Evolutionary conservation across 1,140 invertebrate genomes (phyloP), one percentile per base, ranked within the genome.

Genomic region (Capitella teleta): DNA sequence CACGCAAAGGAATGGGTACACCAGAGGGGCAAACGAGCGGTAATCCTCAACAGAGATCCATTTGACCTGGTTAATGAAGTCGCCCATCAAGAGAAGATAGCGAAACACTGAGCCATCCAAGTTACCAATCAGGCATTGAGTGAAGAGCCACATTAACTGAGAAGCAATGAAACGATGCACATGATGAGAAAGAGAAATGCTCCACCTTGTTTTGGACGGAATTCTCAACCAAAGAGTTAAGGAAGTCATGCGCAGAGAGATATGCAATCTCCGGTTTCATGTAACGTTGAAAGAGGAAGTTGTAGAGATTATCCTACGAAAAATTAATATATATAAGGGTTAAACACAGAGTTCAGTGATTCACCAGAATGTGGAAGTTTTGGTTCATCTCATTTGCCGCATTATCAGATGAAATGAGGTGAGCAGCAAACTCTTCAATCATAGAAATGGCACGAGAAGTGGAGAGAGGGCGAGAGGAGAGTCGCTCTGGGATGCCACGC

Each of bases 41-140:
- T 68, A 67, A 45, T 71, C 68, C 45, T 66, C 60, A 26, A 67
- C 64, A 37, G 65, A 57, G 30, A 58, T 57, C 67, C 67, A 71
- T 26, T 67, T 60, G 5, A 71, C 59, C 23, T 42, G 36, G 12
- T 56, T 44, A 40, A 69, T 64, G 46, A 68, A 63, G 45, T 71
- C 66, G 43, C 48, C 53, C 32, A 71, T 53, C 19, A 70, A 53
- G 43, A 69, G 53, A 5, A 62, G 54, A 45, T 71, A 71, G 16
- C 67, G 56, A 40, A 68, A 60, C 37, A 57, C 58, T 1, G 66
- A 53, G 8, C 60, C 66, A 53, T 71, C 66, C 36, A 70, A 46
- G 53, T 70, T 71, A 16, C 67, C 66, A 45, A 57, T 55, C 41
- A 71, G 48, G 2, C 63, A 57, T 40, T 69, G 58, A 5, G 59